phyloP scores from a whole-genome alignment of 2,797 vertebrate species.

The Acanthiza pusilla region DNA sequence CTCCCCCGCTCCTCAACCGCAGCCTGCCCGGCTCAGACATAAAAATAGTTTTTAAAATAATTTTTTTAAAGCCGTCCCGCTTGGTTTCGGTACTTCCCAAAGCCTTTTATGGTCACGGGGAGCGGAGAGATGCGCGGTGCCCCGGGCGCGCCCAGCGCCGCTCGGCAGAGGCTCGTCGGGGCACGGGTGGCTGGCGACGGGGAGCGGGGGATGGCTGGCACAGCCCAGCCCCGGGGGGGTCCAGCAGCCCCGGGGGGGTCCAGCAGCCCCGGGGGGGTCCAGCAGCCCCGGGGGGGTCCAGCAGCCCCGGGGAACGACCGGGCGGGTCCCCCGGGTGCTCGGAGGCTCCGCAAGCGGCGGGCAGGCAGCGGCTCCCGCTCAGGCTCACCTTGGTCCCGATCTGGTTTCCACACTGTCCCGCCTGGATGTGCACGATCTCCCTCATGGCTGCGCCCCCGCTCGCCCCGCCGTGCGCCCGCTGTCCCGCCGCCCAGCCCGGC shows the following conservation, averaged over 20 bases:
- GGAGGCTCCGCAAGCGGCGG: background rate
- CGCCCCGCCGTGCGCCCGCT: background rate
- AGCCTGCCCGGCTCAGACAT: background rate
- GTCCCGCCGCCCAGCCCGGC: background rate
- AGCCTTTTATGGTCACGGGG: slow-evolving; percentile 30
- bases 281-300: too few relatives aligned
- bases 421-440: slow-evolving; percentile 92
- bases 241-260: too few relatives aligned
- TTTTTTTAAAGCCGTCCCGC: background rate
- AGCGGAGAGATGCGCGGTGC: background rate
- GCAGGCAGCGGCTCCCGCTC: background rate
- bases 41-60: fast-evolving
- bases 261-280: background rate
- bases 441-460: slow-evolving; percentile 74
- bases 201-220: background rate
- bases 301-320: background rate
- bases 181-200: background rate
- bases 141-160: background rate
- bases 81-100: background rate
- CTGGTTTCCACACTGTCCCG: slow-evolving; percentile 92
- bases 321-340: too few relatives aligned
- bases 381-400: slow-evolving; percentile 88
- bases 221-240: background rate
- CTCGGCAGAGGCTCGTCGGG: background rate
- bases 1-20: background rate